phyloP scores from a whole-genome alignment of 2,888 invertebrate species.

The Chouioia cunea region DNA sequence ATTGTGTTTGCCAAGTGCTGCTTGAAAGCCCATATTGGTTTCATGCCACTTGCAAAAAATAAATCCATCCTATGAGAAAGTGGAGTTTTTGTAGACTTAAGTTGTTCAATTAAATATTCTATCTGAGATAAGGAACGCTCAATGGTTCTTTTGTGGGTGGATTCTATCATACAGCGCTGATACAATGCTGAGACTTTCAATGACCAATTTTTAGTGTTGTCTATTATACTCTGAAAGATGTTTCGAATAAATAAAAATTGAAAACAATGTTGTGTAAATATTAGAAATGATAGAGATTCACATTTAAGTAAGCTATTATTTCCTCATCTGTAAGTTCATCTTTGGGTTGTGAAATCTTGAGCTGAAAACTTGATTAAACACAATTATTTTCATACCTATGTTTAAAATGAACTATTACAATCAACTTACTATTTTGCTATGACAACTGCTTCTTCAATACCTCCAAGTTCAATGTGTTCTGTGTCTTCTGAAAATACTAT shows the following conservation, averaged over 20 bases:
- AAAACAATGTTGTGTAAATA: slow-evolving; percentile 4
- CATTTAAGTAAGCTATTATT: slow-evolving; percentile 80
- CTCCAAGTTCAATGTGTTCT: slow-evolving; percentile 73
- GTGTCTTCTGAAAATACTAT: slow-evolving; percentile 78
- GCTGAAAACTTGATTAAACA: slow-evolving; percentile 74
- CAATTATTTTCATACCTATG: slow-evolving; percentile 27
- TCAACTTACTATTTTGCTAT: slow-evolving; percentile 79
- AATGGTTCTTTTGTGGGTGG: slow-evolving; percentile 82
- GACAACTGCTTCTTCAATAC: slow-evolving; percentile 83
- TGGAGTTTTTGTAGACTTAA: slow-evolving; percentile 67
- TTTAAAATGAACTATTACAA: slow-evolving; percentile 19
- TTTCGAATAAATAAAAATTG: slow-evolving; percentile 9
- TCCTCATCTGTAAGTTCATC: slow-evolving; percentile 87
- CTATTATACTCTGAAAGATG: slow-evolving; percentile 64
- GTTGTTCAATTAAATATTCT: slow-evolving; percentile 80
- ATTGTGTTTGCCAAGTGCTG: slow-evolving; percentile 84
- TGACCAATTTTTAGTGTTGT: slow-evolving; percentile 73
- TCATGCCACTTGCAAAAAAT: slow-evolving; percentile 80
- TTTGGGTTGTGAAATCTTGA: slow-evolving; percentile 81
- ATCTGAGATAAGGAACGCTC: slow-evolving; percentile 91
- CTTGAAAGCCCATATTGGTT: slow-evolving; percentile 83
- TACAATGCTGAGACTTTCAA: slow-evolving; percentile 82
- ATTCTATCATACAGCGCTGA: slow-evolving; percentile 83
- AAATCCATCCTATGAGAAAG: slow-evolving; percentile 70
- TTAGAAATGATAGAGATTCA: slow-evolving; percentile 53